These are phyloP conservation scores for Podarcis lilfordi DNA, from an alignment of 2,797 vertebrate genomes.

Conservation along the genomic window DNA sequence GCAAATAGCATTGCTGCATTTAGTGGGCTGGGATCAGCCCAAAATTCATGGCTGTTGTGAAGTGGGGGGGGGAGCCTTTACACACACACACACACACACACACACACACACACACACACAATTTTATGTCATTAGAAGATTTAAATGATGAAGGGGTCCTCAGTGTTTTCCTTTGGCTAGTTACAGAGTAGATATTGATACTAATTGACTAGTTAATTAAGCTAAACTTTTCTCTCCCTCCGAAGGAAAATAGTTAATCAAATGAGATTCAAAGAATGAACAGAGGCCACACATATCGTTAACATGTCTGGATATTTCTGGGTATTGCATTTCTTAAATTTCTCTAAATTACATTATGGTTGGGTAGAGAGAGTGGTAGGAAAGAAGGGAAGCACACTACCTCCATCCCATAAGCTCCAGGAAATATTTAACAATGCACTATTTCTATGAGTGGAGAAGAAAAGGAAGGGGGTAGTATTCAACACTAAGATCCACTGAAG, in stretches of 20 bases:
- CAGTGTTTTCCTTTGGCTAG: neutral
- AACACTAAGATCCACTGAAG: no score
- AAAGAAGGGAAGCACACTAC: neutral
- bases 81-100: no score
- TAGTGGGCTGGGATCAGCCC: neutral
- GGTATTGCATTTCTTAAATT: neutral
- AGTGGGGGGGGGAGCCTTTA: neutral
- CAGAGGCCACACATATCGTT: neutral
- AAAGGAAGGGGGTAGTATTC: neutral
- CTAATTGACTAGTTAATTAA: neutral
- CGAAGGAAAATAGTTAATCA: neutral
- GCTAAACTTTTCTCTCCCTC: neutral
- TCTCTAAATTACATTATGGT: neutral
- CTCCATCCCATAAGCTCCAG: neutral
- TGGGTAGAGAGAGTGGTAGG: neutral
- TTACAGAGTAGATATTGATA: neutral
- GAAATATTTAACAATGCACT: neutral
- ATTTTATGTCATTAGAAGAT: neutral
- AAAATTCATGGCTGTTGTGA: neutral
- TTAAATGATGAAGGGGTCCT: neutral
- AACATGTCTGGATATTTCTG: neutral
- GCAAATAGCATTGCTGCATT: neutral
- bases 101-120: no score
- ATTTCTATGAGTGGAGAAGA: neutral
- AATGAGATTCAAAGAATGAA: neutral